A percentile compares a stretch with the other conserved stretches of the same genome.
These are phyloP conservation scores for Seira ritae DNA, from an alignment of 2,888 invertebrate species.

Conservation along the genomic window DNA sequence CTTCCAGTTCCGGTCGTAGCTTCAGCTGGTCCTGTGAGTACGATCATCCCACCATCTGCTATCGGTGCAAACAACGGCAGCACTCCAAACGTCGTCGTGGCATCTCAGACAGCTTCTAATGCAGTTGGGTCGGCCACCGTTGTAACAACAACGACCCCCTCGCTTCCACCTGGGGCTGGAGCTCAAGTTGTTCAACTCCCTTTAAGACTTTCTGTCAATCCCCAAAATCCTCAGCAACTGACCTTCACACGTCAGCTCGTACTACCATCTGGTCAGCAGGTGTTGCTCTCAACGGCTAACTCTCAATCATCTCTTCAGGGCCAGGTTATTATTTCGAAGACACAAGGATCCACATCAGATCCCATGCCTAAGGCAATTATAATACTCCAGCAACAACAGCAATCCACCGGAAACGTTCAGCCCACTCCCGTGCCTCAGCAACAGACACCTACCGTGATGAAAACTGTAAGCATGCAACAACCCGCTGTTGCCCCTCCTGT, in stretches of 20 bases:
- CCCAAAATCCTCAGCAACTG: conserved; percentile 68
- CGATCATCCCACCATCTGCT: conserved; percentile 14
- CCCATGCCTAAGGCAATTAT: conserved; percentile 72
- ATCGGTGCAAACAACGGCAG: conserved; percentile 13
- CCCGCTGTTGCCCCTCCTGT: not conserved
- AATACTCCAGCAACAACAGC: conserved; percentile 64
- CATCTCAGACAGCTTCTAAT: conserved; percentile 8
- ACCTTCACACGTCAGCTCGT: conserved; percentile 72
- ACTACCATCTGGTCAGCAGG: conserved; percentile 72
- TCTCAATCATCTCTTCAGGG: conserved; percentile 66
- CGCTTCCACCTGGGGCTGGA: conserved; percentile 57
- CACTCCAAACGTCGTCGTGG: conserved; percentile 1
- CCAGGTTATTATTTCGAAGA: conserved; percentile 71
- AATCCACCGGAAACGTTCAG: conserved; percentile 25
- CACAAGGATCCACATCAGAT: conserved; percentile 62
- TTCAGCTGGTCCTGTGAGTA: conserved; percentile 32
- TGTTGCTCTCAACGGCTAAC: conserved; percentile 70
- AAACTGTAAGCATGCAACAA: conserved; percentile 72
- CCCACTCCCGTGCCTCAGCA: conserved; percentile 73
- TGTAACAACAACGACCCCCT: not conserved
- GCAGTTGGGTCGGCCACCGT: conserved; percentile 31
- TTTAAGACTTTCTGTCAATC: conserved; percentile 63
- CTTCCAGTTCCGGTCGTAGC: conserved; percentile 26
- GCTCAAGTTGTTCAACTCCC: conserved; percentile 61
- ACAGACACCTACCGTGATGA: conserved; percentile 66